Base-by-base conservation (phyloP, 2,888 invertebrate species). In the Acanthopleura granulata region DNA sequence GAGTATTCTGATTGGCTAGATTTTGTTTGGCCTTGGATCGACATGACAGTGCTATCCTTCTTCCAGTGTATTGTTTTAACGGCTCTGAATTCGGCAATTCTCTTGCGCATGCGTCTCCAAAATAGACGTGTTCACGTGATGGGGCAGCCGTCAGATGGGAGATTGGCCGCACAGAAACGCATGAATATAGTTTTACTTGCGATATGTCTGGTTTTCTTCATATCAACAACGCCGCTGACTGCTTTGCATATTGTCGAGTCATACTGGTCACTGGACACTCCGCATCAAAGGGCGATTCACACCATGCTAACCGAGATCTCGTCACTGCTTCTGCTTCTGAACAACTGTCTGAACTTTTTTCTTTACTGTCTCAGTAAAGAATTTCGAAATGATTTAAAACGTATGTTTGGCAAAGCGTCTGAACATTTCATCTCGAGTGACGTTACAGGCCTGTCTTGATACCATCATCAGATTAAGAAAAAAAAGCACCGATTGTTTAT, bases 1-100 rank as follows among this genome's bases (percentile, higher is more conserved):
- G 4, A 6, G 1, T 27, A 66, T 66, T 16, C 15, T 27, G 16
- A 22, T 1, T 66, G 22, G 22, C 6, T 27, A 16, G 14, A 66
- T 27, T 66, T 27, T 25, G 25, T 27, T 6, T 66, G 66, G 66
- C 66, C 66, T 66, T 66, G 66, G 66, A 27, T 66, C 16, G 66
- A 66, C 25, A 16, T 66, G 25, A 66, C 25, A 6, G 29, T 66
- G 22, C 25, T 66, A 6, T 66, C 66, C 18, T 66, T 66, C 14
- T 14, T 66, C 12, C 66, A 9, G 4, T 66, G 22, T 6, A 6
- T 27, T 3, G 66, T 66, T 6, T 14, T 66, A 3, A 16, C 25
- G 14, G 25, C 25, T 66, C 66, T 66, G 4, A 66, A 66, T 66
- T 16, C 4, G 4, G 66, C 25, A 18, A 66, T 66, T 27, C 16